phyloP scores from a whole-genome alignment of 30 jellyfish, hydroid and myxozoan species.

The Aurelia coerulea region DNA sequence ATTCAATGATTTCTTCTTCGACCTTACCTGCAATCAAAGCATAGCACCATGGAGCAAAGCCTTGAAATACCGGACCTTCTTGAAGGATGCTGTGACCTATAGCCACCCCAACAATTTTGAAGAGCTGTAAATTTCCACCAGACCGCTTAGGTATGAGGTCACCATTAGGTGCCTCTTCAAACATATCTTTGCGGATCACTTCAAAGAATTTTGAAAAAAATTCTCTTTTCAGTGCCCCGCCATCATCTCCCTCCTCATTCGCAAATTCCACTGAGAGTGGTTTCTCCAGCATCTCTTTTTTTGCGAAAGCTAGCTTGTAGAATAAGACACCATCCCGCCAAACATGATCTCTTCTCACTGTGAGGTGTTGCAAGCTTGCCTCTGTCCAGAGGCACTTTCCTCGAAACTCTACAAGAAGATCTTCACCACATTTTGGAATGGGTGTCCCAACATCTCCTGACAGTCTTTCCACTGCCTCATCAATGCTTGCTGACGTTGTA shows the following conservation, averaged over 20 bases:
- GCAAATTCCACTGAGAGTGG: neutral
- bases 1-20: no score
- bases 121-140: no score
- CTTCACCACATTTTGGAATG: neutral
- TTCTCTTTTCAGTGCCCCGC: conserved; percentile 20
- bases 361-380: neutral
- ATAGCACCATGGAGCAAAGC: no score
- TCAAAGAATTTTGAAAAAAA: conserved; percentile 45
- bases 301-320: conserved; percentile 21
- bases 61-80: no score
- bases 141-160: conserved; percentile 54
- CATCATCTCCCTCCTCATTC: conserved; percentile 28
- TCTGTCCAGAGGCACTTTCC: neutral
- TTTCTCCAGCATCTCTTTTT: conserved; percentile 7
- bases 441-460: no score
- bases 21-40: no score
- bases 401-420: neutral
- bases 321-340: conserved; percentile 25
- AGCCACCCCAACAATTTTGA: no score
- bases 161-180: conserved; percentile 30
- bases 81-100: no score
- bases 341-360: conserved; percentile 2
- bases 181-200: conserved; percentile 26
- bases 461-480: neutral
- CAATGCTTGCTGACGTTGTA: neutral